A percentile compares a stretch with the other conserved stretches of the same genome.
These are phyloP conservation scores for Eulemur albifrons DNA, from an alignment of 2,797 vertebrate genomes.

Conservation along the genomic window DNA sequence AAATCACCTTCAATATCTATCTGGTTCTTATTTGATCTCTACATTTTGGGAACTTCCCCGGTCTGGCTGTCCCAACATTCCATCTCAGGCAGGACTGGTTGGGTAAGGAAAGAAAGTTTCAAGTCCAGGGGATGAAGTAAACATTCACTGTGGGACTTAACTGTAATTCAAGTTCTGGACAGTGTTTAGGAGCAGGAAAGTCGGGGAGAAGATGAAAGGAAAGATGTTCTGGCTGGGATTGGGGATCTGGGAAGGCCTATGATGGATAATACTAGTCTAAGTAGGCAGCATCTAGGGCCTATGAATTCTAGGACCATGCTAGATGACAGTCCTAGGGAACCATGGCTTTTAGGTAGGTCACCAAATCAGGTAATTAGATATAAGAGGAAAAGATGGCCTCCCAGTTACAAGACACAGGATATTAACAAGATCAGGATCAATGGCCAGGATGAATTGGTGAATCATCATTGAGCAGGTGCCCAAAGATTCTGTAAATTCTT, in stretches of 20 bases:
- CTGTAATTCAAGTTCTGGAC: neutral
- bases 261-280: neutral
- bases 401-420: neutral
- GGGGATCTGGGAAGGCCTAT: neutral
- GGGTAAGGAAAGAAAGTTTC: neutral
- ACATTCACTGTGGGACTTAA: neutral
- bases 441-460: neutral
- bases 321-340: neutral
- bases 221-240: neutral
- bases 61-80: neutral
- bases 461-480: neutral
- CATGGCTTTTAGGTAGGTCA: neutral
- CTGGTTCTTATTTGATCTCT: neutral
- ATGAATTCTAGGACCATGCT: neutral
- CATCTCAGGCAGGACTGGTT: neutral
- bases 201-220: neutral
- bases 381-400: neutral
- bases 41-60: neutral
- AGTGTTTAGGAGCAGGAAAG: neutral
- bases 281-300: neutral
- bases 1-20: neutral
- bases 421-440: neutral
- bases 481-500: neutral
- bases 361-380: neutral
- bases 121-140: neutral